phyloP scores from a whole-genome alignment of 2,888 invertebrate genomes.

The Leptopilina syphax region DNA sequence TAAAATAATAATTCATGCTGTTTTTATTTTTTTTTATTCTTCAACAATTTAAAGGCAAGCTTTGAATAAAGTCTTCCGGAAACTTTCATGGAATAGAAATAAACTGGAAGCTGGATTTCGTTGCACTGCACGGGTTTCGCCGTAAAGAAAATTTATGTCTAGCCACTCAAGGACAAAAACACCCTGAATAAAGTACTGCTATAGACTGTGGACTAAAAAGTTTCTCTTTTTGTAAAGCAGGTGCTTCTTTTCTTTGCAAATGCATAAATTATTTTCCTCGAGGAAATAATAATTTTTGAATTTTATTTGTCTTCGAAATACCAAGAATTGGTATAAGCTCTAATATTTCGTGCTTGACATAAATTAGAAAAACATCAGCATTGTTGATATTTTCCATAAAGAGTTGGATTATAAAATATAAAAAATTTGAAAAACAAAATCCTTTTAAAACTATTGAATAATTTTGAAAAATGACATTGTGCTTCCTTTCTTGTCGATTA shows the following conservation, averaged over 20 bases:
- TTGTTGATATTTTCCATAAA: too few relatives aligned
- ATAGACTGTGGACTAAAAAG: constrained; percentile 10
- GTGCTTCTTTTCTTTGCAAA: constrained; percentile 14
- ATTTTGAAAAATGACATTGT: constrained; percentile 38
- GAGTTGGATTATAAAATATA: too few relatives aligned
- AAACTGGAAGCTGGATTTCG: constrained; percentile 8
- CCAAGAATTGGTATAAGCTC: too few relatives aligned
- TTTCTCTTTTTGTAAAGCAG: constrained; percentile 23
- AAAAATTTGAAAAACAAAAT: too few relatives aligned
- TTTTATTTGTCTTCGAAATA: not conserved
- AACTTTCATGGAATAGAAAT: constrained; percentile 31
- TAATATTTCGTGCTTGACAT: too few relatives aligned
- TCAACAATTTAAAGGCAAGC: not conserved
- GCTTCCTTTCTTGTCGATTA: not conserved
- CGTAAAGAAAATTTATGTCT: constrained; percentile 40
- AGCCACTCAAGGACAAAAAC: constrained; percentile 10
- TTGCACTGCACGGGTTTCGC: not conserved
- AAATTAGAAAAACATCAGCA: too few relatives aligned
- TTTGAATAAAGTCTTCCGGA: not conserved
- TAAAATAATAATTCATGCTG: not conserved
- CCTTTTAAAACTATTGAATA: not conserved
- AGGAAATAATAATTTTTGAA: not conserved
- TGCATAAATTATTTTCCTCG: constrained; percentile 3
- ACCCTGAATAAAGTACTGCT: constrained; percentile 7
- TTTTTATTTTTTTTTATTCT: not conserved